These are phyloP conservation scores for Dinocampus coccinellae DNA, from an alignment of 2,888 invertebrate species.

Conservation along the genomic window DNA sequence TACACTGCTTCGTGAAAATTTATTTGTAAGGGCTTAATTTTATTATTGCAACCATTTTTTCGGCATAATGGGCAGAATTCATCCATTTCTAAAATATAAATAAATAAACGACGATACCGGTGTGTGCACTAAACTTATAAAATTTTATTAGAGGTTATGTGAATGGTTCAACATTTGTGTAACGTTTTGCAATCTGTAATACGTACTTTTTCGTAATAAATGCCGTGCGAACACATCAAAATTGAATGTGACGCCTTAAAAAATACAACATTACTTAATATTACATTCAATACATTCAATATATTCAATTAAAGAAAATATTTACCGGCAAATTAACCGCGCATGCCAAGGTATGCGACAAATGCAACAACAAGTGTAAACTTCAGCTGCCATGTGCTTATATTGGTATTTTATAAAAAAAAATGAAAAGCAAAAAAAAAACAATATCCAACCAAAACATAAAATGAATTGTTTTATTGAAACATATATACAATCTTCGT, in stretches of 20 bases:
- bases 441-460: background rate
- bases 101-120: constrained; percentile 2
- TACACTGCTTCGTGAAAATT: constrained; percentile 58
- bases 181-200: constrained; percentile 13
- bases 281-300: background rate
- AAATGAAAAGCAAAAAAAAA: background rate
- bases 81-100: constrained; percentile 51
- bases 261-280: constrained; percentile 30
- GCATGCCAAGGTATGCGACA: constrained; percentile 11
- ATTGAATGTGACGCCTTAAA: constrained; percentile 26
- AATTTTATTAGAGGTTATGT: background rate
- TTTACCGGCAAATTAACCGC: background rate
- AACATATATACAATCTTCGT: background rate
- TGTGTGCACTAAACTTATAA: background rate
- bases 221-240: constrained; percentile 28
- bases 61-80: constrained; percentile 59
- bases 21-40: constrained; percentile 55
- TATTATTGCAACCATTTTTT: constrained; percentile 53
- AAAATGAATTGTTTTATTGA: too few relatives aligned
- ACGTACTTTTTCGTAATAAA: constrained; percentile 32
- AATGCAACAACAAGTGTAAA: background rate
- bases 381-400: background rate
- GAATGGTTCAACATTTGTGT: constrained; percentile 31
- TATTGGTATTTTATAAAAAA: background rate
- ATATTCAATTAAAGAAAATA: background rate